phyloP scores from a whole-genome alignment of 2,888 invertebrate species.

The Lasioglossum vierecki region DNA sequence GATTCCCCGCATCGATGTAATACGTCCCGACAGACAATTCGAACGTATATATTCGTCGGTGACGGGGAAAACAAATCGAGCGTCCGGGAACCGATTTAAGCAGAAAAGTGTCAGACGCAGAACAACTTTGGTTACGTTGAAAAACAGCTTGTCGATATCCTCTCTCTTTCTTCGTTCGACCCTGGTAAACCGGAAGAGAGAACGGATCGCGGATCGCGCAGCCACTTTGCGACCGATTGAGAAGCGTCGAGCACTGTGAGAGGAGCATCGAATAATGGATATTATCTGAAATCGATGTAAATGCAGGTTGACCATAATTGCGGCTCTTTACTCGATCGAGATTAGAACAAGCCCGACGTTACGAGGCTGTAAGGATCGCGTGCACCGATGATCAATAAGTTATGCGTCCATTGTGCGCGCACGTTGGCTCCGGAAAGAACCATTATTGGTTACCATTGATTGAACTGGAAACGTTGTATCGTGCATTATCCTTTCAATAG shows the following conservation, averaged over 20 bases:
- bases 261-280: slow-evolving; percentile 16
- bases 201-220: background rate
- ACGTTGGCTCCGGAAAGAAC: slow-evolving; percentile 36
- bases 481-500: slow-evolving; percentile 34
- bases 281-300: slow-evolving; percentile 1
- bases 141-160: slow-evolving; percentile 56
- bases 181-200: slow-evolving; percentile 22
- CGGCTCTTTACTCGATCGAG: slow-evolving; percentile 4
- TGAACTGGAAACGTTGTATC: slow-evolving; percentile 35
- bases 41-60: slow-evolving; percentile 13
- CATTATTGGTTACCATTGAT: slow-evolving; percentile 49
- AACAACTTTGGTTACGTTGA: slow-evolving; percentile 52
- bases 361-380: background rate
- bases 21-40: slow-evolving; percentile 13
- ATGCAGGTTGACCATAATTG: background rate
- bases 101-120: slow-evolving; percentile 64
- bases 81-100: slow-evolving; percentile 42
- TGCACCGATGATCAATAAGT: slow-evolving; percentile 4
- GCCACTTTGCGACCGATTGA: slow-evolving; percentile 15
- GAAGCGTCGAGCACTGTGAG: background rate
- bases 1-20: slow-evolving; percentile 22
- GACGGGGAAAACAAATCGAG: slow-evolving; percentile 32
- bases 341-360: slow-evolving; percentile 1
- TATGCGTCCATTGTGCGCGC: slow-evolving; percentile 23
- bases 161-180: background rate